Conservation (phyloP, 2,113 vertebrate species). For the Grus americana region DNA sequence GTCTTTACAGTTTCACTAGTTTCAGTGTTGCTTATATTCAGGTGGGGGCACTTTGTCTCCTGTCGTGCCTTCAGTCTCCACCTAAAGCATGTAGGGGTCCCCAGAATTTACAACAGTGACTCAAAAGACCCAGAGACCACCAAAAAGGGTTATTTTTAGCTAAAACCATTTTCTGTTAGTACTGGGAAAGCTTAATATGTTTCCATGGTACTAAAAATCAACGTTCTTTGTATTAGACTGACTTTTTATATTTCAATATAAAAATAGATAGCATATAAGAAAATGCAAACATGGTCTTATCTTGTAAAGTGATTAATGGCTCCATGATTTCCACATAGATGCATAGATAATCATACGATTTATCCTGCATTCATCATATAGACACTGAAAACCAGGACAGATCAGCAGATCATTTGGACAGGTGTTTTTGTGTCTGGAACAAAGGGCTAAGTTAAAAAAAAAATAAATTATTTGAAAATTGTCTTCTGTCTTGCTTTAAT, state of each 20-base stretch:
- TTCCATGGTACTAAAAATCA: background rate
- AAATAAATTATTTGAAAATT: background rate
- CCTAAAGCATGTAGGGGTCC: background rate
- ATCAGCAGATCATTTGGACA: background rate
- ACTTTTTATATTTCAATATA: background rate
- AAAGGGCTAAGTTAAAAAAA: background rate
- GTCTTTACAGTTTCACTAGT: background rate
- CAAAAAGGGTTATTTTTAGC: background rate
- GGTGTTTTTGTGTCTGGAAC: background rate
- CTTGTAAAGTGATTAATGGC: background rate
- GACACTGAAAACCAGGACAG: background rate
- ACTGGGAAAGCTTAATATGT: background rate
- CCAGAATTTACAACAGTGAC: background rate
- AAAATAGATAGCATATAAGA: background rate
- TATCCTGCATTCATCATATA: background rate
- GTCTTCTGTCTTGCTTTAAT: background rate
- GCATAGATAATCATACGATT: background rate
- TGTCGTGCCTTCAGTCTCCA: background rate
- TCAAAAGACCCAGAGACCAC: background rate
- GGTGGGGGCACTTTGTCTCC: background rate
- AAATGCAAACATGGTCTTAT: background rate
- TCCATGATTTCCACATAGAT: background rate
- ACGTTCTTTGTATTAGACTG: background rate
- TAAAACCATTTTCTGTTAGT: background rate
- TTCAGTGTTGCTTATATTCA: background rate